phyloP scores from a whole-genome alignment of 2,113 vertebrate species.

The Scopus umbretta region DNA sequence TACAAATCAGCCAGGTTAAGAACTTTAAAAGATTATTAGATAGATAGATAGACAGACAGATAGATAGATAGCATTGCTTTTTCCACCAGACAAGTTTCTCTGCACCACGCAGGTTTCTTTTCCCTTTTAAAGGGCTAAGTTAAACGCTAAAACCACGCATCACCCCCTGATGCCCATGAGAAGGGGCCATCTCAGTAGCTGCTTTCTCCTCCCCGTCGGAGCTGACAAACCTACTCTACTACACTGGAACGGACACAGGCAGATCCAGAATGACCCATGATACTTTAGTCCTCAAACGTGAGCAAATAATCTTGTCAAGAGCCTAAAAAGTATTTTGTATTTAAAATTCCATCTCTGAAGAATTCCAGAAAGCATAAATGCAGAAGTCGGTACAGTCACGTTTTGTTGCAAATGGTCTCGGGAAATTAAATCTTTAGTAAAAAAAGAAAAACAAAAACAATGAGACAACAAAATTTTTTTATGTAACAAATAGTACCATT shows the following conservation, averaged over 20 bases:
- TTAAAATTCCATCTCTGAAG: background rate
- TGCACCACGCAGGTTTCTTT: background rate
- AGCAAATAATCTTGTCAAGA: background rate
- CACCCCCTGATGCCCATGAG: background rate
- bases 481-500: background rate
- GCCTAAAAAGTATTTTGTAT: background rate
- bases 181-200: background rate
- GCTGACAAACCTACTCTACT: background rate
- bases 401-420: background rate
- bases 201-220: background rate
- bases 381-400: no score
- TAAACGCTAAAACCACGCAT: background rate
- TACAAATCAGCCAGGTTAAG: background rate
- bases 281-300: accelerated
- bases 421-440: background rate
- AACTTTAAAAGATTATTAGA: background rate
- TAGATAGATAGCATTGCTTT: background rate
- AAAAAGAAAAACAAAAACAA: no score
- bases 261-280: background rate
- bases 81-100: no score
- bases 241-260: accelerated
- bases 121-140: background rate
- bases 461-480: background rate
- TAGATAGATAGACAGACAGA: background rate
- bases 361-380: background rate